These are phyloP conservation scores for Atlantisia rogersi DNA, from an alignment of 2,113 vertebrate species.

Conservation along the genomic window DNA sequence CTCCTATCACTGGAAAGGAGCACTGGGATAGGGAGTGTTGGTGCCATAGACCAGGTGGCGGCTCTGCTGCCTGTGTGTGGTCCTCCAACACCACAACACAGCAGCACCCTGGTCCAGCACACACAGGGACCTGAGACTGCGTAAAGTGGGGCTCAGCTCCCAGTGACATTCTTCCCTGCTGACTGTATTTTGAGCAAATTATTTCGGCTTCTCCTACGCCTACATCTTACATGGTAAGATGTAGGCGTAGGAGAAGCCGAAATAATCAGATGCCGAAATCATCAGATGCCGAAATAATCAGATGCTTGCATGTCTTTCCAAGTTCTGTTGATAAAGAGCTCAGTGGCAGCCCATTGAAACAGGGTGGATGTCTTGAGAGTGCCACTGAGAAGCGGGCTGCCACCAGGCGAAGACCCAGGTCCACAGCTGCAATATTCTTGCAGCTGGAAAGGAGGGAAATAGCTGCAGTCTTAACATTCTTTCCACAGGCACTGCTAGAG, in stretches of 20 bases:
- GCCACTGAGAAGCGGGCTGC: neutral
- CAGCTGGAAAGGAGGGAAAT: neutral
- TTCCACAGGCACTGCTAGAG: neutral
- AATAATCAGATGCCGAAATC: too few species aligned
- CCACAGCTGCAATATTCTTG: neutral
- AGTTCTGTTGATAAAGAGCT: neutral
- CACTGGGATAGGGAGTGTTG: neutral
- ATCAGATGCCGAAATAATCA: too few species aligned
- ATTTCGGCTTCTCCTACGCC: neutral
- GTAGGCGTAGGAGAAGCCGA: too few species aligned
- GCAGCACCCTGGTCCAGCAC: neutral
- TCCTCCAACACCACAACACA: neutral
- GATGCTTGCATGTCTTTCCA: accelerated
- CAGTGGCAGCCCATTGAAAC: neutral
- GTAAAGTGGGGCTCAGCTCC: neutral
- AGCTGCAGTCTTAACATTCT: accelerated
- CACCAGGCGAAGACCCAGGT: neutral
- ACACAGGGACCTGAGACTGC: neutral
- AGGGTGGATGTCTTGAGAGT: neutral
- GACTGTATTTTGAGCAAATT: neutral
- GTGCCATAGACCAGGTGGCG: neutral
- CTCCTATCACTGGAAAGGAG: neutral
- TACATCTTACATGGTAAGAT: neutral
- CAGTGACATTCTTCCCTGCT: neutral
- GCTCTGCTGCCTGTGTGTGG: neutral